These are phyloP conservation scores for Acronicta alni DNA, from an alignment of 2,888 invertebrate genomes.

Conservation along the genomic window DNA sequence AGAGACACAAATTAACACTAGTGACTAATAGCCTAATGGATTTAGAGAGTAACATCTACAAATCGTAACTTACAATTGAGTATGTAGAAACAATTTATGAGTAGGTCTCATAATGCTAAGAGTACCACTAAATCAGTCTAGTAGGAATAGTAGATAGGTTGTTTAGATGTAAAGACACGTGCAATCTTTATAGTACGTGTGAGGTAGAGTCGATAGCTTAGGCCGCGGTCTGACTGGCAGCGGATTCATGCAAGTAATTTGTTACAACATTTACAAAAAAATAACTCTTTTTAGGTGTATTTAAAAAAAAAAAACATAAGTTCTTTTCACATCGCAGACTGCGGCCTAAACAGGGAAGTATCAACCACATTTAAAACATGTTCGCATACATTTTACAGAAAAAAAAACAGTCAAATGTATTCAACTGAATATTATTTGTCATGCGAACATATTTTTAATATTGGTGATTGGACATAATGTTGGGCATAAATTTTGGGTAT, in stretches of 20 bases:
- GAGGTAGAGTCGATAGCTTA: slow-evolving; percentile 71
- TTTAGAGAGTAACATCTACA: slow-evolving; percentile 66
- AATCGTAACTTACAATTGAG: slow-evolving; percentile 73
- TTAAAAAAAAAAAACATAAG: background rate
- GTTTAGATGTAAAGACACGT: slow-evolving; percentile 72
- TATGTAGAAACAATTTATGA: slow-evolving; percentile 67
- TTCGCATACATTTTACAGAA: slow-evolving; percentile 25
- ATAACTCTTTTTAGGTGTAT: background rate
- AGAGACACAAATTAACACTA: slow-evolving; percentile 63
- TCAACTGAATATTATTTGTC: slow-evolving; percentile 5
- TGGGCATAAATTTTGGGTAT: slow-evolving; percentile 19
- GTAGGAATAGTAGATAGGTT: slow-evolving; percentile 80
- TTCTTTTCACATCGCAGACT: slow-evolving; percentile 26
- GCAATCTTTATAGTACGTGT: slow-evolving; percentile 74
- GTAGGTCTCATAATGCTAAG: slow-evolving; percentile 75
- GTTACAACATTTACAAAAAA: background rate
- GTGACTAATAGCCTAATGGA: slow-evolving; percentile 62
- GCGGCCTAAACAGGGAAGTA: slow-evolving; percentile 34
- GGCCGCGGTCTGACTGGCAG: slow-evolving; percentile 54
- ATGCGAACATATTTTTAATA: slow-evolving; percentile 45
- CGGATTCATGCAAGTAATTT: background rate
- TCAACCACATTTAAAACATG: slow-evolving; percentile 45
- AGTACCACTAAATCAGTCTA: slow-evolving; percentile 87
- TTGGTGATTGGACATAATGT: slow-evolving; percentile 26
- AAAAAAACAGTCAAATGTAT: background rate